Percentiles rank a stretch among this genome's conserved stretches.
phyloP scores from a whole-genome alignment of 2,797 vertebrate genomes.

The Acanthurus lineatus region DNA sequence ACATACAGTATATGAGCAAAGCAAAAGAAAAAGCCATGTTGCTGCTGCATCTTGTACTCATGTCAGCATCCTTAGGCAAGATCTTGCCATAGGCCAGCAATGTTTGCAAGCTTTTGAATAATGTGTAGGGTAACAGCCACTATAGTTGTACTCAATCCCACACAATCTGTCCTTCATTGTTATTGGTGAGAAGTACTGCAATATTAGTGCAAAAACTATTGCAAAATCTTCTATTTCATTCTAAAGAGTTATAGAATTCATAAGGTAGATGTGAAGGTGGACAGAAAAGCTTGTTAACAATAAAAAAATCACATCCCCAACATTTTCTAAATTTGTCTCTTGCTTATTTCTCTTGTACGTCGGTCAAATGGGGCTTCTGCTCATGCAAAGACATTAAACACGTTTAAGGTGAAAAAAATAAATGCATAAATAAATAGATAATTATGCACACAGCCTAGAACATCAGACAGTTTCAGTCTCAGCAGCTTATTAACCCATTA shows the following conservation, averaged over 20 bases:
- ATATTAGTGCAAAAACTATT: conserved; percentile 25
- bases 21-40: conserved; percentile 4
- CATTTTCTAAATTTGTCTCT: not conserved
- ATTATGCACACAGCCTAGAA: too few relatives aligned
- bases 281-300: not conserved
- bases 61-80: conserved; percentile 18
- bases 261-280: not conserved
- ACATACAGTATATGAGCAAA: not conserved
- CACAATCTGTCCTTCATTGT: conserved; percentile 40
- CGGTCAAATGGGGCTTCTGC: not conserved
- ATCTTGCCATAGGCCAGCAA: not conserved
- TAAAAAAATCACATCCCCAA: not conserved
- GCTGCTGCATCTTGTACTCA: not conserved
- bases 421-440: too few relatives aligned
- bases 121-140: not conserved
- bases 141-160: conserved; percentile 5
- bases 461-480: too few relatives aligned
- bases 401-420: too few relatives aligned
- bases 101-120: conserved; percentile 20
- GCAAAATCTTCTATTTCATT: not conserved
- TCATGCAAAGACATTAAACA: too few relatives aligned
- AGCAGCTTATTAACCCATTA: too few relatives aligned
- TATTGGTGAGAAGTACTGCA: conserved; percentile 25
- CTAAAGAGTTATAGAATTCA: not conserved
- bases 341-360: not conserved